Base-by-base conservation (phyloP, 2,888 invertebrate genomes). In the Glyphotaelius pellucidus region DNA sequence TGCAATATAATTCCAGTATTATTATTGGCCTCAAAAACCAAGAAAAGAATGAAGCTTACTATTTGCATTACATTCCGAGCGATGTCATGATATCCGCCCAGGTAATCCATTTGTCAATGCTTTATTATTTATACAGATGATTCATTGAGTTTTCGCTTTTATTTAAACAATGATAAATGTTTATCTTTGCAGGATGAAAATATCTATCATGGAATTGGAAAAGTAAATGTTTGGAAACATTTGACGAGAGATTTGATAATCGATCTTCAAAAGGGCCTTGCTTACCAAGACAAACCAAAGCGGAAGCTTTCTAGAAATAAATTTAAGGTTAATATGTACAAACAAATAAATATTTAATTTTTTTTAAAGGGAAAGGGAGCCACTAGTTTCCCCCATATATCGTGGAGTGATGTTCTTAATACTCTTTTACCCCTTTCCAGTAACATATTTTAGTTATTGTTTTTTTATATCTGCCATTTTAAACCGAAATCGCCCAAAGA, bases 181-280 rank as follows among this genome's bases (percentile, higher is more conserved):
- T 35, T 84, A 14, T 87, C 52, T 7, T 94, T 94, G 14, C 94
- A 97, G 97, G 97, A 97, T 93, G 97, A 97, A 93, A 97, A 99
- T 95, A 97, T 99, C 93, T 98, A 98, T 95, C 98, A 99, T 94
- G 99, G 99, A 2, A 96, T 99, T 93, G 98, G 98, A 12, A 94
- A 95, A 19, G 95, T 95, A 80, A 96, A 95, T 94, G 96, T 96
- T 94, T 99, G 98, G 98, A 97, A 97, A 93, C 97, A 97, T 93
- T 95, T 99, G 47, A 98, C 98, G 0, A 96, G 99, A 84, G 99
- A 99, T 95, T 96, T 99, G 81, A 97, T 98, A 93, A 97, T 98
- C 91, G 99, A 99, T 95, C 96, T 99, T 94, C 98, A 98, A 95
- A 99, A 99, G 95, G 99, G 99, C 90, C 96, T 98, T 94, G 97